Evolutionary conservation across 2,888 invertebrate species (phyloP).

Genomic region (Eupelmus urozonus): DNA sequence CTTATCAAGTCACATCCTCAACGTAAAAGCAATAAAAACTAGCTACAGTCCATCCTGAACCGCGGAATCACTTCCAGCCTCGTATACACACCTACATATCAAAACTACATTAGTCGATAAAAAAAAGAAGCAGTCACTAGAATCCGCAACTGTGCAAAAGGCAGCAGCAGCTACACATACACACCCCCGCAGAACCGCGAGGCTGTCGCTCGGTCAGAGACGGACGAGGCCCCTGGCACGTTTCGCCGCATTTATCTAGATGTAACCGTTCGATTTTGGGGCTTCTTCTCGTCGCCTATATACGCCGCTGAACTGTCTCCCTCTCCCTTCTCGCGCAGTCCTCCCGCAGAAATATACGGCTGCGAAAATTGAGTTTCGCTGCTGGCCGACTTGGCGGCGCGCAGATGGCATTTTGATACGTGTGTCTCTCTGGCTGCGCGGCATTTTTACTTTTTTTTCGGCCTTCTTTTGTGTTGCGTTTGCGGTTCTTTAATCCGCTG

Average conservation of each 20-base stretch:
- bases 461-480: not conserved
- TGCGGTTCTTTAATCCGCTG: not conserved
- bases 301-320: too few species aligned
- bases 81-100: too few species aligned
- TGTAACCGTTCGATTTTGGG: conserved; percentile 68
- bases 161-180: not conserved
- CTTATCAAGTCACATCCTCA: too few species aligned
- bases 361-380: conserved; percentile 67
- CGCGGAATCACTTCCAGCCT: not conserved
- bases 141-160: conserved; percentile 19
- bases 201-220: conserved; percentile 6
- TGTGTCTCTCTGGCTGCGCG: not conserved
- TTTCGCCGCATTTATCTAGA: conserved; percentile 76
- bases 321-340: not conserved
- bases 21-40: too few species aligned
- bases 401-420: conserved; percentile 41
- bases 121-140: too few species aligned
- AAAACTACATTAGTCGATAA: too few species aligned
- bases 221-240: conserved; percentile 65
- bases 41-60: not conserved
- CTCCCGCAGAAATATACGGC: conserved; percentile 69
- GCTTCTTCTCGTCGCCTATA: not conserved
- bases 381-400: conserved; percentile 29
- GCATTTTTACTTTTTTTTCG: not conserved
- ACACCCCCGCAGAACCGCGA: not conserved